Evolutionary conservation across 2,888 invertebrate species (phyloP).

Genomic region (Mellilla xanthometata): DNA sequence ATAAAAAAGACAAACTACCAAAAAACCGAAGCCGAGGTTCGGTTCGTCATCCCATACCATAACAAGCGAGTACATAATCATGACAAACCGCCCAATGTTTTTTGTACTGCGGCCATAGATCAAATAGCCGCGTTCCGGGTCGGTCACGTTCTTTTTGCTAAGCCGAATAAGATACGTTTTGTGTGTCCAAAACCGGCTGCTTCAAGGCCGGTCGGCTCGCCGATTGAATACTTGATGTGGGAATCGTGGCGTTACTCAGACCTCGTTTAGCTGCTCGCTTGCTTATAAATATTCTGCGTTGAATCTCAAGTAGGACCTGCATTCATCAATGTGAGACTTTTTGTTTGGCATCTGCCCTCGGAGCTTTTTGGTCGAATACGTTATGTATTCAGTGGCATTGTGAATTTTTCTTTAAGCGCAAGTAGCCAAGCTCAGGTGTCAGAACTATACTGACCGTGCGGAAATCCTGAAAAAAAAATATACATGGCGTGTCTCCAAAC

Average conservation of each 20-base stretch:
- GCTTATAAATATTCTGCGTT: constrained; percentile 20
- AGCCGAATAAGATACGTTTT: constrained; percentile 60
- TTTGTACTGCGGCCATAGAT: constrained; percentile 22
- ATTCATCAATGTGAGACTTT: neutral
- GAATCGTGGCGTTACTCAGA: constrained; percentile 25
- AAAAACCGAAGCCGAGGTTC: neutral
- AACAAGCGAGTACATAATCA: constrained; percentile 5
- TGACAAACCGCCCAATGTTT: constrained; percentile 15
- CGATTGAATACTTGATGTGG: constrained; percentile 32
- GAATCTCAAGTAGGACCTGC: constrained; percentile 21
- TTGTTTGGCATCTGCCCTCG: too few species aligned
- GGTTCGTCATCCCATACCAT: constrained; percentile 2
- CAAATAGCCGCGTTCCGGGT: constrained; percentile 39
- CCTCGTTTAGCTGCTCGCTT: constrained; percentile 21
- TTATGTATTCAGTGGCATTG: too few species aligned
- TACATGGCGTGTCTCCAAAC: too few species aligned
- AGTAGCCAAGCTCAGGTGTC: too few species aligned
- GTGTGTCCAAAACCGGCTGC: constrained; percentile 54
- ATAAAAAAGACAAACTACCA: neutral
- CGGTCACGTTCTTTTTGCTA: constrained; percentile 58
- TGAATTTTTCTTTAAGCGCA: too few species aligned
- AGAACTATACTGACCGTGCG: too few species aligned
- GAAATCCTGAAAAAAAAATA: too few species aligned
- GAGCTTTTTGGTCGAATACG: too few species aligned
- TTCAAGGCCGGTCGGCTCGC: constrained; percentile 58